Percentiles rank a stretch among this genome's conserved stretches.
Conservation (phyloP, 2,888 invertebrate genomes). For the Marronus borbonicus region DNA sequence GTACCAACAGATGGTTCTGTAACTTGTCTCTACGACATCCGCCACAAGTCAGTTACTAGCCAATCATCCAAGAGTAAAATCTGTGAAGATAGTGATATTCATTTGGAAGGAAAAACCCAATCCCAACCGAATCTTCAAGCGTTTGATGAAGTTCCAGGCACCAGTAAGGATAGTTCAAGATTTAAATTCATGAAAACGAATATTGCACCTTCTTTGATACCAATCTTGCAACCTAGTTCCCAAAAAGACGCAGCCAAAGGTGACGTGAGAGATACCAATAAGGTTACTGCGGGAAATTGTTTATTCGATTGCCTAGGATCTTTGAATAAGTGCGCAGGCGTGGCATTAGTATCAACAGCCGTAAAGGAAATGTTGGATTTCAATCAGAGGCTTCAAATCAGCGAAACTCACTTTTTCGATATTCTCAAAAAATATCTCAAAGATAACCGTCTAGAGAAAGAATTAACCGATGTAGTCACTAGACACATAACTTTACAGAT, state of each 20-base stretch:
- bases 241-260: conserved; percentile 3
- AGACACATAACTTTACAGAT: conserved; percentile 61
- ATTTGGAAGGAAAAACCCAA: not conserved
- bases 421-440: conserved; percentile 61
- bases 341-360: conserved; percentile 24
- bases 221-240: not conserved
- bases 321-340: conserved; percentile 25
- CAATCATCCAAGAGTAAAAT: conserved; percentile 33
- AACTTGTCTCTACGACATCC: conserved; percentile 27
- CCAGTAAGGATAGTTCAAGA: conserved; percentile 8
- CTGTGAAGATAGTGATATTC: not conserved
- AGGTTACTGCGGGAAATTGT: not conserved
- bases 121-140: conserved; percentile 29
- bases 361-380: conserved; percentile 54
- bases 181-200: not conserved
- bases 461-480: conserved; percentile 59
- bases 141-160: not conserved
- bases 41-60: conserved; percentile 27
- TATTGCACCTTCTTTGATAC: not conserved
- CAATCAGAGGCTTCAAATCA: conserved; percentile 57
- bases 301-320: not conserved
- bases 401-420: conserved; percentile 60
- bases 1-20: not conserved
- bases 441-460: conserved; percentile 60
- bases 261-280: not conserved